These are phyloP conservation scores for Priocnemis perturbator DNA, from an alignment of 2,888 invertebrate species.

Conservation along the genomic window DNA sequence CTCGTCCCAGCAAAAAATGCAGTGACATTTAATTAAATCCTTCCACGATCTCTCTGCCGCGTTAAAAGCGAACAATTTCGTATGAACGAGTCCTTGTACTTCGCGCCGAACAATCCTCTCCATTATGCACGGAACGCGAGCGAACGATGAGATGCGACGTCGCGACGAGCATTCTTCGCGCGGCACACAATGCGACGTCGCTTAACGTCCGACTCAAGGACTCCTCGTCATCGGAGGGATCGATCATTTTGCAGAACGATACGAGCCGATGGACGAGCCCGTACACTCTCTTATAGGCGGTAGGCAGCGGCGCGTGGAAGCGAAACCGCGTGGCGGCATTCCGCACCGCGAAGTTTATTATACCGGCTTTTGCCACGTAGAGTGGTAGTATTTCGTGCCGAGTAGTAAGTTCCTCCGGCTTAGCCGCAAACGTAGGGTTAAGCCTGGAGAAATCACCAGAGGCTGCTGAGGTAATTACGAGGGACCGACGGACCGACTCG, in stretches of 20 bases:
- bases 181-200: background rate
- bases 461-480: conserved; percentile 47
- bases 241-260: too few species aligned
- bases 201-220: background rate
- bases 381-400: conserved; percentile 21
- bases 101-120: background rate
- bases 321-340: conserved; percentile 22
- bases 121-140: background rate
- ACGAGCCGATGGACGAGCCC: too few species aligned
- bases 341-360: conserved; percentile 36
- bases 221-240: too few species aligned
- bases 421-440: conserved; percentile 41
- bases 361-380: conserved; percentile 26
- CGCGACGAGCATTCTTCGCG: background rate
- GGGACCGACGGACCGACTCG: conserved; percentile 26
- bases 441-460: conserved; percentile 43
- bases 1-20: background rate
- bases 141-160: background rate
- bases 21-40: too few species aligned
- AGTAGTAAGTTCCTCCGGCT: conserved; percentile 32
- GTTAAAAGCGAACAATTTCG: background rate
- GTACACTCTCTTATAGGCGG: background rate
- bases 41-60: too few species aligned
- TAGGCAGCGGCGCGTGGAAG: conserved; percentile 19
- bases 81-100: background rate